Evolutionary conservation across 2,797 vertebrate species (phyloP), one percentile per base, ranked within the genome.

Genomic region (Poecilia wingei): DNA sequence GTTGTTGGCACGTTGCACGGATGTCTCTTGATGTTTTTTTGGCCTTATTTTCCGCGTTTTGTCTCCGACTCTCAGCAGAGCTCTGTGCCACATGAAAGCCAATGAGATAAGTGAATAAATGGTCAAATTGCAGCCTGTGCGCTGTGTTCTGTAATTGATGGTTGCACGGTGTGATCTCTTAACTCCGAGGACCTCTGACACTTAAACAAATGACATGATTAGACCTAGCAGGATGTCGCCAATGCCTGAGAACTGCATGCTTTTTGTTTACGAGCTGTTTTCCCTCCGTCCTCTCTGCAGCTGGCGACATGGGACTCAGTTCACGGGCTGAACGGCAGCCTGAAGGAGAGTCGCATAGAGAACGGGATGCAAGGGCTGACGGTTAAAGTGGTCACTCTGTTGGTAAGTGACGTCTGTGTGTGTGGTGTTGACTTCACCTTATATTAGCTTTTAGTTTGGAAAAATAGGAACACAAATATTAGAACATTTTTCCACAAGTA

Each of bases 301-400:
- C 79, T 99, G 86, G 98, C 98, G 0, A 98, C 97, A 0, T 99
- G 98, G 98, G 98, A 99, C 95, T 97, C 98, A 0, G 94, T 96
- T 46, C 97, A 96, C 36, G 98, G 98, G 0, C 92, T 99, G 74
- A 99, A 99, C 0, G 98, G 98, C 68, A 99, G 98, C 41, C 93
- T 99, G 45, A 99, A 99, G 84, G 98, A 99, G 89, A 97, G 97
- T 3, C 98, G 97, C 0, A 96, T 97, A 45, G 98, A 99, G 91
- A 99, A 96, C 46, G 98, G 98, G 82, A 96, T 99, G 84, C 98
- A 99, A 81, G 98, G 98, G 79, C 91, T 99, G 87, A 98, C 97
- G 0, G 95, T 99, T 83, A 99, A 98, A 95, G 98, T 99, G 92
- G 98, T 98, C 90, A 99, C 98, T 39, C 93, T 99, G 85, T 96